Base-by-base conservation (phyloP, 2,113 vertebrate genomes). In the Grus americana region DNA sequence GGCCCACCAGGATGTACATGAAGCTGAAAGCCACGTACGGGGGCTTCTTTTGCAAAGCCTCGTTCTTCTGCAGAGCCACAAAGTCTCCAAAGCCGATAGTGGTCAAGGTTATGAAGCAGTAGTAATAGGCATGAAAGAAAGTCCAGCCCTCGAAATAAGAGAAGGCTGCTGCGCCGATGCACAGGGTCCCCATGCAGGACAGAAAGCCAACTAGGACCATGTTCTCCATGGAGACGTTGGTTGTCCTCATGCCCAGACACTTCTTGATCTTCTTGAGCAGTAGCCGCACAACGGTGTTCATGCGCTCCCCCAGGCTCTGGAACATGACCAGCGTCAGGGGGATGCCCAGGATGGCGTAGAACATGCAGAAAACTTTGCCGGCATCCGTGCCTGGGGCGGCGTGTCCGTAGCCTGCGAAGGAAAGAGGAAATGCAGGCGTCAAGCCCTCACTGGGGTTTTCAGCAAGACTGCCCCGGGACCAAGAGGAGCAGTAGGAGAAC, bases 51-150 rank as follows among this genome's bases (percentile, higher is more conserved):
- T 99, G 99, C 91, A 99, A 98, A 66, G 99, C 99, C 96, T 99
- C 99, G 2, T 99, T 99, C 82, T 99, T 99, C 98, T 99, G 99
- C 86, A 99, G 98, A 40, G 99, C 99, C 92, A 99, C 99, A 61
- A 99, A 99, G 98, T 99, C 99, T 36, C 99, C 99, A 15, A 99
- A 99, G 92, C 99, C 99, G 6, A 99, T 99, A 38, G 99, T 99
- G 95, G 99, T 99, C 97, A 99, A 98, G 6, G 99, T 99, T 93
- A 99, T 99, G 98, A 99, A 99, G 96, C 99, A 99, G 96, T 99
- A 99, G 96, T 99, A 99, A 95, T 99, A 99, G 11, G 99, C 99
- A 1, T 99, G 99, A 97, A 99, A 99, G 97, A 99, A 99, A 85
- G 98, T 99, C 99, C 99, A 99, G 92, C 99, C 98, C 96, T 99